Evolutionary conservation across 2,888 invertebrate species (phyloP).

Genomic region (Teleiodes luculella): DNA sequence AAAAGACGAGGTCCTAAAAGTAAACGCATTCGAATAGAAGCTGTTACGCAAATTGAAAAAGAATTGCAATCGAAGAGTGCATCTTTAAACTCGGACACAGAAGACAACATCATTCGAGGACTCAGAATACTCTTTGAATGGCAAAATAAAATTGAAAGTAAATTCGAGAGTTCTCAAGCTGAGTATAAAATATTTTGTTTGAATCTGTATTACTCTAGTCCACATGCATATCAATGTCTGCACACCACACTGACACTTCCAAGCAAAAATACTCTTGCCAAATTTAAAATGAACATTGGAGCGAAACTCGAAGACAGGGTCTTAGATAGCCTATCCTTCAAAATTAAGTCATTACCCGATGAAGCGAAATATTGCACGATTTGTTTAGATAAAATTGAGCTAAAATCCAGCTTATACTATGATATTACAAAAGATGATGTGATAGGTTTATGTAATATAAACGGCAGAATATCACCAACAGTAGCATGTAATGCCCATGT

Average conservation of each 20-base stretch:
- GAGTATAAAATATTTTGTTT: slow-evolving; percentile 22
- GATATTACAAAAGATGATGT: too few relatives aligned
- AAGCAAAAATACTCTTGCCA: neutral
- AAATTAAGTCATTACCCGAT: too few relatives aligned
- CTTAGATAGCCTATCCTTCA: too few relatives aligned
- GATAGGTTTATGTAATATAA: too few relatives aligned
- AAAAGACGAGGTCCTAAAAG: neutral
- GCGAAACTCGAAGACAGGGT: too few relatives aligned
- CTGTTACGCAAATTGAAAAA: neutral
- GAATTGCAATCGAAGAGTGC: neutral
- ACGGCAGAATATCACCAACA: too few relatives aligned
- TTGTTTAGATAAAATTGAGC: too few relatives aligned
- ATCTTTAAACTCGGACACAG: neutral
- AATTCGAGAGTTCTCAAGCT: slow-evolving; percentile 16
- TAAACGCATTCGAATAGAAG: neutral
- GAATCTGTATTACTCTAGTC: slow-evolving; percentile 20
- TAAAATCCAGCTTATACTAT: too few relatives aligned
- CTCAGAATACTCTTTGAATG: neutral
- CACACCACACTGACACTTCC: neutral
- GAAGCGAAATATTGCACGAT: too few relatives aligned
- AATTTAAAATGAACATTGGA: too few relatives aligned
- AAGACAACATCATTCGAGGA: neutral
- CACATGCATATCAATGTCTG: slow-evolving; percentile 19
- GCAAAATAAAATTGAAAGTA: slow-evolving; percentile 1
- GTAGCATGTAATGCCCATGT: too few relatives aligned